Base-by-base conservation (phyloP, 2,888 invertebrate genomes). In the Hemaris fuciformis region DNA sequence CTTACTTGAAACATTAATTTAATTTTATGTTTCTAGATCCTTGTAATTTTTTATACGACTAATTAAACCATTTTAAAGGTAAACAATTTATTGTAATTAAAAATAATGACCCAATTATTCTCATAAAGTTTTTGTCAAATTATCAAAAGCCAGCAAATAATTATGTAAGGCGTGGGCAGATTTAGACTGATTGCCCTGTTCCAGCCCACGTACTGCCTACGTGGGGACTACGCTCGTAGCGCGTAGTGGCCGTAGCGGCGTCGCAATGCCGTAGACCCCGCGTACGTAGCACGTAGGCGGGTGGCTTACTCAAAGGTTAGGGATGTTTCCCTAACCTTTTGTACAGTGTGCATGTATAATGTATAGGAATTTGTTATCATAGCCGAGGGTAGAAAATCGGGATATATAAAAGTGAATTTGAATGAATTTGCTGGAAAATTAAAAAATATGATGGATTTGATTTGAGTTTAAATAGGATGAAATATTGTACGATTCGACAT, bases 251-350 rank as follows among this genome's bases (percentile, higher is more conserved):
- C 48, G 48, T 48, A 48, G 48, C 25, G 27, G 48, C 25, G 27
- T 27, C 53, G 53, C 53, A 53, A 53, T 53, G 53, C 18, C 31
- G 53, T 53, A 53, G 53, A 53, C 53, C 53, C 53, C 48, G 48
- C 48, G 53, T n/a, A 27, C 48, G 48, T 53, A 53, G 53, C 53
- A n/a, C 48, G 48, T 48, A 31, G 18, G 53, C 20, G 53, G 53
- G 18, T 31, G 18, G 18, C 10, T 20, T 43, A 53, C 8, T 38
- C 38, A 13, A 53, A 18, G 31, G 18, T 31, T 31, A 10, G 27
- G 53, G 31, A 31, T 27, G 27, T 53, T 15, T 53, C 15, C 23
- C 5, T 46, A 46, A 46, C n/a, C 46, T 46, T 46, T 46, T 6
- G n/a, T 25, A 23, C n/a, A 38, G n/a, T 38, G 23, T 6, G 18